Base-by-base conservation (phyloP, 2,888 invertebrate species). In the Epinotia ramella region DNA sequence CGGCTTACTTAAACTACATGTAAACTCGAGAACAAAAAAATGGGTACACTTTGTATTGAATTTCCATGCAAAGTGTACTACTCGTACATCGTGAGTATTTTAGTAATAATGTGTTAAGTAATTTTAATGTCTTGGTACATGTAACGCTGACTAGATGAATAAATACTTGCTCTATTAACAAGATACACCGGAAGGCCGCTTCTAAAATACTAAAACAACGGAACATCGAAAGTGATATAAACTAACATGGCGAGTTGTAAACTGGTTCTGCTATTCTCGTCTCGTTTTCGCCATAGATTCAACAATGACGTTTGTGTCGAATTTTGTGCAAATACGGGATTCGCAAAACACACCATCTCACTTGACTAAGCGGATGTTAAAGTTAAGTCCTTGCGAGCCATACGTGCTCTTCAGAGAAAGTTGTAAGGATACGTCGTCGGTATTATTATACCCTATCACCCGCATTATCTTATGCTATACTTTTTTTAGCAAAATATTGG, bases 221-320 rank as follows among this genome's bases (percentile, higher is more conserved):
- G 62, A 63, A 44, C 16, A 24, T 73, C 53, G 56, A 57, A 64
- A 73, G 73, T 73, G 33, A 69, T 49, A 69, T 56, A 65, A 77
- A 65, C 73, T 69, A 24, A 56, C 63, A 62, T 63, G 56, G 18
- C 20, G 64, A 60, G 40, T 53, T 65, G 68, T 24, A 77, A 77
- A 77, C 76, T 40, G 56, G 76, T 77, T 77, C 28, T 63, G 24
- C 53, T 56, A 64, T 60, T 64, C 73, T 59, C 46, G 49, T 65
- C 28, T 56, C 46, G 28, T 64, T 64, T 74, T 64, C 69, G 64
- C 28, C 46, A 49, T 49, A 65, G 70, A 66, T 65, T 53, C 40
- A 64, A 65, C 69, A 75, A 70, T 65, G 46, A 57, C 57, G 64
- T 46, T 69, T 64, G 46, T 62, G 68, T 46, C 63, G 18, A 74